Evolutionary conservation across 2,797 vertebrate species (phyloP).

Genomic region (Pseudomugil gertrudae): DNA sequence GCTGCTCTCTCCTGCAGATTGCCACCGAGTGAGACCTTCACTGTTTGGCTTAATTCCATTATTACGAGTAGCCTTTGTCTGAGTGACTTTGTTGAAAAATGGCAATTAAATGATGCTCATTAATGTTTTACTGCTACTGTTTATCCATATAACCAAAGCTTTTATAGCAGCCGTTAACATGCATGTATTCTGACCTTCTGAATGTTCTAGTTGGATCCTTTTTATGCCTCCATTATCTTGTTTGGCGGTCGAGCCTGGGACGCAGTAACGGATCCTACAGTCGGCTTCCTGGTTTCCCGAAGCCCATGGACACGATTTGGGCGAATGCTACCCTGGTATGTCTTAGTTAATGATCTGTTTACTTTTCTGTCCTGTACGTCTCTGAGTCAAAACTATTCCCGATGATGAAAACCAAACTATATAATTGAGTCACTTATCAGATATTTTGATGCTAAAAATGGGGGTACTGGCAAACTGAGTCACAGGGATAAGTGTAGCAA

Average conservation of each 20-base stretch:
- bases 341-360: slow-evolving; percentile 6
- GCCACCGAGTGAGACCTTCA: slow-evolving; percentile 21
- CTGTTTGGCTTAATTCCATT: slow-evolving; percentile 3
- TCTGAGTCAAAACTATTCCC: no score
- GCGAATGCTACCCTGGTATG: slow-evolving; percentile 95
- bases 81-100: background rate
- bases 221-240: slow-evolving; percentile 94
- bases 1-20: slow-evolving; percentile 2
- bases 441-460: background rate
- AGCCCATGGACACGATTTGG: slow-evolving; percentile 91
- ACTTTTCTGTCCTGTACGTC: background rate
- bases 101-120: background rate
- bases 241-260: slow-evolving; percentile 96
- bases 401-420: background rate
- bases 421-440: background rate
- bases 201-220: slow-evolving; percentile 86
- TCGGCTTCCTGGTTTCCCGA: slow-evolving; percentile 95
- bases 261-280: slow-evolving; percentile 92
- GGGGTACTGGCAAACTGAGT: background rate
- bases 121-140: slow-evolving; percentile 5
- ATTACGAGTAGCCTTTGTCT: background rate
- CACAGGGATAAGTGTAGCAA: slow-evolving; percentile 22
- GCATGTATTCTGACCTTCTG: background rate
- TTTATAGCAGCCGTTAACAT: background rate
- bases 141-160: background rate